Percentiles rank a stretch among this genome's conserved stretches.
Evolutionary conservation across 2,113 vertebrate species (phyloP).

Genomic region (Etia nguti): DNA sequence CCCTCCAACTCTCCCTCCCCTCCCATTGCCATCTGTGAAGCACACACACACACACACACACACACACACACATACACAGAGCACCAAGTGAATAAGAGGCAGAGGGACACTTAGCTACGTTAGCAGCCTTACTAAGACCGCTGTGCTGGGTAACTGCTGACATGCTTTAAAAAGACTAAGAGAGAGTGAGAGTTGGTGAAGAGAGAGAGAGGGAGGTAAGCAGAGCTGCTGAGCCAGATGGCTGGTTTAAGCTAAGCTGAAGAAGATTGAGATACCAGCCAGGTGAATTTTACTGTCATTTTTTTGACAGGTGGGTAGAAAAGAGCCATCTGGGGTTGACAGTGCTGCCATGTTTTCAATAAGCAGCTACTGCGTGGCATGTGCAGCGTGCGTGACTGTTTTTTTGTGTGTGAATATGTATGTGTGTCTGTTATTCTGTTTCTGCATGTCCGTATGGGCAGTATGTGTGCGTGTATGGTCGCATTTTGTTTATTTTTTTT

Average conservation of each 20-base stretch:
- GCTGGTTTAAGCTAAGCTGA: slow-evolving; percentile 53
- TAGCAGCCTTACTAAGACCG: slow-evolving; percentile 59
- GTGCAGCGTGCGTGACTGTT: slow-evolving; percentile 27
- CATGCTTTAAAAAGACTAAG: slow-evolving; percentile 50
- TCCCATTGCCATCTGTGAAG: slow-evolving; percentile 68
- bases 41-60: neutral
- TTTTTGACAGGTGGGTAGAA: slow-evolving; percentile 41
- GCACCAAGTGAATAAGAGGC: slow-evolving; percentile 47
- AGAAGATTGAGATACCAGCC: slow-evolving; percentile 57
- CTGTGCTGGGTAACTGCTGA: slow-evolving; percentile 59
- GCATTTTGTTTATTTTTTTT: slow-evolving; percentile 1
- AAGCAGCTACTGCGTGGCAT: slow-evolving; percentile 16
- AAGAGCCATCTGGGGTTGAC: slow-evolving; percentile 36
- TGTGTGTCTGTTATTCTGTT: slow-evolving; percentile 30
- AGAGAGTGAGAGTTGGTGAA: slow-evolving; percentile 49
- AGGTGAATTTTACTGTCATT: slow-evolving; percentile 48
- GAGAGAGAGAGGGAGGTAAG: slow-evolving; percentile 8
- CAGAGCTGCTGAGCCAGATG: slow-evolving; percentile 66
- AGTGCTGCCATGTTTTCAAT: slow-evolving; percentile 32
- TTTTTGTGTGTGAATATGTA: slow-evolving; percentile 43
- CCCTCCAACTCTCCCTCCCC: slow-evolving; percentile 55
- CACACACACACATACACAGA: neutral
- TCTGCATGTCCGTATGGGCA: slow-evolving; percentile 23
- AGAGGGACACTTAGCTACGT: slow-evolving; percentile 61
- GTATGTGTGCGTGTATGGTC: neutral